Conservation (phyloP, 2,113 vertebrate species). For the Mixornis gularis region DNA sequence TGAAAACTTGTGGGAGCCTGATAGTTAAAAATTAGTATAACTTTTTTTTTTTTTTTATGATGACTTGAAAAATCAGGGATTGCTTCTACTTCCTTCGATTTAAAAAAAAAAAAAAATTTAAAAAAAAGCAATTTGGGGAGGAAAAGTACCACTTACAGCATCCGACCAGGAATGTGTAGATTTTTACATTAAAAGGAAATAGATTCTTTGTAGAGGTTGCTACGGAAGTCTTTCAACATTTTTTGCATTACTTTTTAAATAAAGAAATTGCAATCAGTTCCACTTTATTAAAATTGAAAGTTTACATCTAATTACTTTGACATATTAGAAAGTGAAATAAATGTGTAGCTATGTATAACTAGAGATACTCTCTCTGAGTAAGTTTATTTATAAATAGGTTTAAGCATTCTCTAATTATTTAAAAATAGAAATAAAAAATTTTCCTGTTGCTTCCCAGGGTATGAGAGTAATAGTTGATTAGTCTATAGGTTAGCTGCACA, state of each 20-base stretch:
- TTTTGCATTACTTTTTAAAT: background rate
- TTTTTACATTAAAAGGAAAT: background rate
- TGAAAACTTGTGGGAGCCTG: background rate
- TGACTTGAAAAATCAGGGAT: background rate
- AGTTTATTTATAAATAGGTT: slow-evolving; percentile 2
- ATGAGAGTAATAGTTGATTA: background rate
- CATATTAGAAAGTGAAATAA: slow-evolving; percentile 22
- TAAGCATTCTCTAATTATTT: slow-evolving; percentile 5
- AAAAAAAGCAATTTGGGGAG: background rate
- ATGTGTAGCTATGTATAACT: background rate
- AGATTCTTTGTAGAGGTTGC: background rate
- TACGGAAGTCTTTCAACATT: background rate
- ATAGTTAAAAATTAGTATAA: background rate
- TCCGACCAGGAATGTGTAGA: background rate
- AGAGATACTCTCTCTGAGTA: background rate
- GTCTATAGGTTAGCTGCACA: background rate
- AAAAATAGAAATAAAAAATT: slow-evolving; percentile 14
- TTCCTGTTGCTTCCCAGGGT: background rate
- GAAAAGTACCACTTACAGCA: background rate
- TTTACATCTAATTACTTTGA: slow-evolving; percentile 40
- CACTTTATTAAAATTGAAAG: background rate
- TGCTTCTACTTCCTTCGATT: background rate
- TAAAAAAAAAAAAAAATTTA: background rate
- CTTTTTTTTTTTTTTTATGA: background rate
- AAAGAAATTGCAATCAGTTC: background rate